Base-by-base conservation (phyloP, 2,888 invertebrate species). In the Pilophorus perplexus region DNA sequence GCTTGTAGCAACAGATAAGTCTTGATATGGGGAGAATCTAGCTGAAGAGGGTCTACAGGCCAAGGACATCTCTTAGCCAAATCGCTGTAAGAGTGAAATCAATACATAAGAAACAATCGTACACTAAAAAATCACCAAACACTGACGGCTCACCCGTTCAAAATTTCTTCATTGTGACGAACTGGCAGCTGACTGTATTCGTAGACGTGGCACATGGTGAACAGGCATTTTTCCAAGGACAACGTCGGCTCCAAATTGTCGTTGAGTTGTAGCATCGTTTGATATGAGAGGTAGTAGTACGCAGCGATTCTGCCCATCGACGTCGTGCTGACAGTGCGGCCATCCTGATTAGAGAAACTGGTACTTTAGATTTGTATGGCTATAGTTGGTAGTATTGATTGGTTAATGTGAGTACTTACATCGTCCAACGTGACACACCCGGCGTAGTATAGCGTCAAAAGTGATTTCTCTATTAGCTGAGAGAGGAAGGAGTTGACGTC, bases 141-240 rank as follows among this genome's bases (percentile, higher is more conserved):
- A 33, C 16, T 37, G 14, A 55, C 12, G 3, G 3, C 80, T 75
- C 77, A 93, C 90, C 87, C 89, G 76, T 99, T 99, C 44, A 90
- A 82, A 68, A 88, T 79, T 75, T 99, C 98, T 78, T 99, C 99
- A 76, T 99, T 99, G 76, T 99, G 99, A 59, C 99, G 82, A 1
- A 99, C 98, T 0, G 99, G 99, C 71, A 99, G 82, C 73, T 96
- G 89, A 67, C 88, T 86, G 75, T 95, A 92, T 74, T 99, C 99
- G 72, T 92, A 85, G 1, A 89, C 86, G 76, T 93, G 88, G 27
- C 90, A 85, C 75, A 99, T 80, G 3, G 92, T 83, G 33, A 85
- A 79, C 42, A 99, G 77, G 64, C 96, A 79, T 16, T 90, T 86
- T 65, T 89, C 86, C 0, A 89, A 77, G 22, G 81, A 80, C 74